A percentile compares a stretch with the other conserved stretches of the same genome.
Evolutionary conservation across 1,140 invertebrate species (phyloP).

Genomic region (Cephus cinctus): DNA sequence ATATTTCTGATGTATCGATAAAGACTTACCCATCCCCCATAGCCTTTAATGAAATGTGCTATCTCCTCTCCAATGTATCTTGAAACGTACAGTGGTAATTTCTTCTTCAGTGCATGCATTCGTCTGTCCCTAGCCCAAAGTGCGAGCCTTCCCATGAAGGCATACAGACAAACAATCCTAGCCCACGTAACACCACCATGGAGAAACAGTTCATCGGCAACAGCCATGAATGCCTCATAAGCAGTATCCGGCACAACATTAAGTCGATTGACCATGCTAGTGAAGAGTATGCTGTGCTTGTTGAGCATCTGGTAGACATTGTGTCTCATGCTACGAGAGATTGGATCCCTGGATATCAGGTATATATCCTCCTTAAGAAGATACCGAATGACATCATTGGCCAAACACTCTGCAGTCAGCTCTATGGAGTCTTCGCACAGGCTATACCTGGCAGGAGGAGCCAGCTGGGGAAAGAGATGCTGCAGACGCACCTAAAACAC

Average conservation of each 20-base stretch:
- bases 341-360: constrained; percentile 47
- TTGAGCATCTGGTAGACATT: constrained; percentile 58
- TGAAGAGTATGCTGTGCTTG: constrained; percentile 62
- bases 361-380: constrained; percentile 53
- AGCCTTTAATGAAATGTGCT: constrained; percentile 50
- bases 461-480: constrained; percentile 46
- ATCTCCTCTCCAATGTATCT: constrained; percentile 49
- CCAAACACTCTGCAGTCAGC: constrained; percentile 44
- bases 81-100: constrained; percentile 50
- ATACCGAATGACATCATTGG: constrained; percentile 51
- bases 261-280: constrained; percentile 62
- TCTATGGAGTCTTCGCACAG: constrained; percentile 46
- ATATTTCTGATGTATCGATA: constrained; percentile 1
- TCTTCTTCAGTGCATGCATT: constrained; percentile 48
- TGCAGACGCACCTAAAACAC: constrained; percentile 46
- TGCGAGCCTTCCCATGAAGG: constrained; percentile 61
- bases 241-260: constrained; percentile 57
- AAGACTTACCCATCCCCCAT: constrained; percentile 49
- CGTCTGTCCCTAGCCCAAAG: constrained; percentile 56
- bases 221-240: constrained; percentile 59
- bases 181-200: constrained; percentile 61
- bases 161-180: constrained; percentile 62
- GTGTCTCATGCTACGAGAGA: constrained; percentile 51
- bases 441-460: constrained; percentile 32
- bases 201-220: constrained; percentile 63